A percentile compares a stretch with the other conserved stretches of the same genome.
Evolutionary conservation across 2,888 invertebrate species (phyloP).

Genomic region (Blastobasis lacticolella): DNA sequence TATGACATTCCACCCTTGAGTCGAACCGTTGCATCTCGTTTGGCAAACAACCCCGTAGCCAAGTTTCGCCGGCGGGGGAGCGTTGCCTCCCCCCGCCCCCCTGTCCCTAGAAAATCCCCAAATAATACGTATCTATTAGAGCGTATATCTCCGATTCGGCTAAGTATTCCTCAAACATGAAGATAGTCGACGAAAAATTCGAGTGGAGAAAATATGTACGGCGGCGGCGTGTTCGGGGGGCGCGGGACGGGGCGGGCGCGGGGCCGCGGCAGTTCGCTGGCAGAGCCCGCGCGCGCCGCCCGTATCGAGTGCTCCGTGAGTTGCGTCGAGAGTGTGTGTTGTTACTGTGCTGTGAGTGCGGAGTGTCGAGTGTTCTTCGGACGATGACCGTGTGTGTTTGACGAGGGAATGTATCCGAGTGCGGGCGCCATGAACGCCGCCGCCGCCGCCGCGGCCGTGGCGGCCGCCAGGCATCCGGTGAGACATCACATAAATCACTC

Average conservation of each 20-base stretch:
- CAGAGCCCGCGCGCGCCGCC: constrained; percentile 50
- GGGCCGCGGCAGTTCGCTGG: constrained; percentile 36
- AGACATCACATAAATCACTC: constrained; percentile 45
- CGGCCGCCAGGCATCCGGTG: constrained; percentile 91
- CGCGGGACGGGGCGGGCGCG: constrained; percentile 30
- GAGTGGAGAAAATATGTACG: constrained; percentile 71
- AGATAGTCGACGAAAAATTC: constrained; percentile 72
- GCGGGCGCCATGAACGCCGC: constrained; percentile 89
- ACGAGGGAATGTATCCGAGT: constrained; percentile 86
- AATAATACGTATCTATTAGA: constrained; percentile 70
- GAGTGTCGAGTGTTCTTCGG: constrained; percentile 54
- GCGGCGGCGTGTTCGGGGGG: constrained; percentile 56
- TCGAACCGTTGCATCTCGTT: constrained; percentile 6
- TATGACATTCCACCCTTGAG: background rate
- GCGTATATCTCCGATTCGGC: constrained; percentile 68
- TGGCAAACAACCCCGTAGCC: background rate
- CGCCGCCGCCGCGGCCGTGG: constrained; percentile 87
- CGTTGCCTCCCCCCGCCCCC: constrained; percentile 38
- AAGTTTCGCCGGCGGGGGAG: background rate
- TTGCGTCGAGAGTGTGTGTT: constrained; percentile 25
- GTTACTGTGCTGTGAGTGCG: constrained; percentile 42
- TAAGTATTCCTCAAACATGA: constrained; percentile 71
- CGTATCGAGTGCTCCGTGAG: constrained; percentile 34
- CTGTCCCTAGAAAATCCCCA: constrained; percentile 54
- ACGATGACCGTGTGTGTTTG: constrained; percentile 66